Conservation (phyloP, 2,888 invertebrate species). For the Drosophila aldrichi region DNA sequence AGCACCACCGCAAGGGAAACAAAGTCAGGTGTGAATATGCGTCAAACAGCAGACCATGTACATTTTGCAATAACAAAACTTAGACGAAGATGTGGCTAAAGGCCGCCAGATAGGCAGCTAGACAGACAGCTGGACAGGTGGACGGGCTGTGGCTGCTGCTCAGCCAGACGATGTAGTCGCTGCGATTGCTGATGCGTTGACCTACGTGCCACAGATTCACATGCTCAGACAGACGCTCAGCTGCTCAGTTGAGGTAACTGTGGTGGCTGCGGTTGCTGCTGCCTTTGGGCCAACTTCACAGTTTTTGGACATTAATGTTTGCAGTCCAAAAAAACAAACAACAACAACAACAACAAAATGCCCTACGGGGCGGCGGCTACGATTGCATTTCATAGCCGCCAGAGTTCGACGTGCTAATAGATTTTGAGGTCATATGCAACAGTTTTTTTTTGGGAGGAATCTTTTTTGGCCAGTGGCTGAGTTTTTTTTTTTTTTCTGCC, state of each 20-base stretch:
- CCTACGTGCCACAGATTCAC: conserved; percentile 74
- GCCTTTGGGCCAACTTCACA: conserved; percentile 76
- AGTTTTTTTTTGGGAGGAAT: conserved; percentile 30
- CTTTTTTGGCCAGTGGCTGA: conserved; percentile 30
- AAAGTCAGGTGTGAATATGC: conserved; percentile 66
- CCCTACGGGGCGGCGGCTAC: conserved; percentile 44
- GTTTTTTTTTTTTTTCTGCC: not conserved
- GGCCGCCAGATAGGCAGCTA: conserved; percentile 53
- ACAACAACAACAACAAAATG: conserved; percentile 41
- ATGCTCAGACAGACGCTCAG: conserved; percentile 54
- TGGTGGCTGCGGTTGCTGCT: conserved; percentile 14
- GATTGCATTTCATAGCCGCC: conserved; percentile 78
- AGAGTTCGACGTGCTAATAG: conserved; percentile 83
- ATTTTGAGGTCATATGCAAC: conserved; percentile 83
- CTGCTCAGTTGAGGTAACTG: conserved; percentile 44
- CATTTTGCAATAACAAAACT: conserved; percentile 67
- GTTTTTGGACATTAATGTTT: conserved; percentile 81
- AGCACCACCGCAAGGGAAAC: not conserved
- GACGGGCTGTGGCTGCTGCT: conserved; percentile 18
- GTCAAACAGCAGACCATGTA: conserved; percentile 52
- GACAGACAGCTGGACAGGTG: conserved; percentile 41
- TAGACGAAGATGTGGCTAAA: conserved; percentile 53
- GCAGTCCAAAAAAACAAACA: conserved; percentile 30
- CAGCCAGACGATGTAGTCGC: conserved; percentile 45
- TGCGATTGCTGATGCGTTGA: conserved; percentile 65